Base-by-base conservation (phyloP, 2,797 vertebrate genomes). In the Simalia tracyae region DNA sequence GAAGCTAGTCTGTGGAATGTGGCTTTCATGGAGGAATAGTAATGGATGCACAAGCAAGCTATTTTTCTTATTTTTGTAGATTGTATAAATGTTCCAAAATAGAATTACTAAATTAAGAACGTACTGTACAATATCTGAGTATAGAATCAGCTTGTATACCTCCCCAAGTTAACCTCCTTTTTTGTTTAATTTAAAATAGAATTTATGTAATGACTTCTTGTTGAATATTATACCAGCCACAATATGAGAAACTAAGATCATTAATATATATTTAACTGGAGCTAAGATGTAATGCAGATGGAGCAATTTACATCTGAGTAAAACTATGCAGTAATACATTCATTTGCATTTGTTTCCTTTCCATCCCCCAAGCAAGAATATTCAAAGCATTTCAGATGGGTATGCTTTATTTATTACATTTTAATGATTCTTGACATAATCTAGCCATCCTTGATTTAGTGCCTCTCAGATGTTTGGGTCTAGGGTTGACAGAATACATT, bases 351-450 rank as follows among this genome's bases (percentile, higher is more conserved):
- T 42, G 66, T 81, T 88, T 0, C 50, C 0, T 91, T 94, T 88
- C 63, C 89, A 76, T 92, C 81, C 63, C 93, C 89, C 94, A 90
- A 90, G 28, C 0, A 0, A 72, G 19, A 6, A 5, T 28, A 56
- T 24, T 0, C 0, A 36, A 91, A 88, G 91, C 89, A 84, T 90
- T 72, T 60, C 76, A 86, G 76, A 84, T 61, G 14, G 59, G 15
- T 4, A 56, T 57, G 1, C 63, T 10, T 11, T 8, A 22, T 17
- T 56, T 54, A 11, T 15, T n/a, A n/a, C 7, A 36, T 50, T 14
- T 50, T 68, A 63, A 89, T 50, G 90, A 17, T 89, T 0, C 0
- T 54, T 54, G 0, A 19, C 81, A 0, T 0, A 31, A n/a, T 8
- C 7, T 0, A 0, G 86, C 68, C 91, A 90, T 59, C 50, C 50